Evolutionary conservation across 2,113 vertebrate genomes (phyloP), one percentile per base, ranked within the genome.

Genomic region (Pterocles orientalis): DNA sequence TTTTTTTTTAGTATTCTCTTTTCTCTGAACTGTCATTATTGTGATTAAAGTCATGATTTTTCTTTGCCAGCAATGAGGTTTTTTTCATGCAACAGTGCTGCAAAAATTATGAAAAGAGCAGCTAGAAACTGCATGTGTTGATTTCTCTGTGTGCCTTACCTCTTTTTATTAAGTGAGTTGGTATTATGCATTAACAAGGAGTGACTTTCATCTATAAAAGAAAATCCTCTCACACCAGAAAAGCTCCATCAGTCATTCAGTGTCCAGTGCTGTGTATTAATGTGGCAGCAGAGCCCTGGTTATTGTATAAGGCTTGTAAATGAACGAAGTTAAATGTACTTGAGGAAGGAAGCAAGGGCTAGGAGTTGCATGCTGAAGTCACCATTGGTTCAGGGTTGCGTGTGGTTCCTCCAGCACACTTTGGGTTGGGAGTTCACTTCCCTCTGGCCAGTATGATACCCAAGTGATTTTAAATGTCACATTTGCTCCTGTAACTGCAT

Each of bases 181-280:
- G 53, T 72, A 17, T 60, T 48, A 62, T 5, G 18, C 47, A 29
- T 70, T 78, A 71, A 68, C 29, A 92, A 91, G 64, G 95, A 96
- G 91, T 91, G 77, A 86, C 70, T 95, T 87, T 51, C 56, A 83
- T 60, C 92, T 84, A 45, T n/a, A 43, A 24, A 84, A 70, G 79
- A 87, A 91, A 90, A 76, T 92, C 76, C 75, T 92, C 10, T 9
- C 75, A 47, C 62, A n/a, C 80, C 54, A 68, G 78, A 28, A 71
- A 89, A 94, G 81, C 92, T 94, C 69, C 18, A 7, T 57, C 82
- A 94, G 73, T 95, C n/a, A 29, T 34, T 24, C 70, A 47, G 65
- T 2, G 0, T 65, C 80, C 71, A 57, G 50, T 62, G 66, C 51
- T 77, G 75, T 72, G 72, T 60, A 9, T 73, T 64, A 31, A 58